Conservation (phyloP, 2,113 vertebrate genomes). For the Jaculus jaculus region DNA sequence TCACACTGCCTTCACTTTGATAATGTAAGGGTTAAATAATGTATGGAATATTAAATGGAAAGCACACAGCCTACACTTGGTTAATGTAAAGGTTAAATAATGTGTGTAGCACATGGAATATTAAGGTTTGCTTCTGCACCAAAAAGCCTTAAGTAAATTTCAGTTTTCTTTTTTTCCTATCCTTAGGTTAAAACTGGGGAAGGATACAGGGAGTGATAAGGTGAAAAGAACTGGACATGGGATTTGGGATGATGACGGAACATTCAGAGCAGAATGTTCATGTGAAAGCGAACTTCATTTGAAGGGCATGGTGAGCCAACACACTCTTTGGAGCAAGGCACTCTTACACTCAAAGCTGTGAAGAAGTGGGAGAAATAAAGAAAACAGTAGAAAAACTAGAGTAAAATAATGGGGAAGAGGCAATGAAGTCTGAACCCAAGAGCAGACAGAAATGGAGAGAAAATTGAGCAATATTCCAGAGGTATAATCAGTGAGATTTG, state of each 20-base stretch:
- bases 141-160: neutral
- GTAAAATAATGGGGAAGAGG: neutral
- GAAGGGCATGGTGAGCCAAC: neutral
- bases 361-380: neutral
- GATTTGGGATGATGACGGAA: neutral
- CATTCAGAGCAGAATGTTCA: neutral
- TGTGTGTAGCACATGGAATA: neutral
- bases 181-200: neutral
- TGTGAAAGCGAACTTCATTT: neutral
- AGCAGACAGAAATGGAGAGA: neutral
- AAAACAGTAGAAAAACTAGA: neutral
- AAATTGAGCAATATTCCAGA: neutral
- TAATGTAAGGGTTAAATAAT: neutral
- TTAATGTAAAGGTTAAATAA: neutral
- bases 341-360: neutral
- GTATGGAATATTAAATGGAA: no score
- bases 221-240: neutral
- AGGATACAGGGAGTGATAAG: neutral
- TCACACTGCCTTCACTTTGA: neutral
- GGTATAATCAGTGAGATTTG: neutral
- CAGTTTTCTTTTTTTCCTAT: constrained; percentile 16
- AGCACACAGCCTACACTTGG: no score
- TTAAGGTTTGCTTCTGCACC: neutral
- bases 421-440: neutral
- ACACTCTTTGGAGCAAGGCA: neutral